Base-by-base conservation (phyloP, 2,888 invertebrate genomes). In the Deilephila elpenor region DNA sequence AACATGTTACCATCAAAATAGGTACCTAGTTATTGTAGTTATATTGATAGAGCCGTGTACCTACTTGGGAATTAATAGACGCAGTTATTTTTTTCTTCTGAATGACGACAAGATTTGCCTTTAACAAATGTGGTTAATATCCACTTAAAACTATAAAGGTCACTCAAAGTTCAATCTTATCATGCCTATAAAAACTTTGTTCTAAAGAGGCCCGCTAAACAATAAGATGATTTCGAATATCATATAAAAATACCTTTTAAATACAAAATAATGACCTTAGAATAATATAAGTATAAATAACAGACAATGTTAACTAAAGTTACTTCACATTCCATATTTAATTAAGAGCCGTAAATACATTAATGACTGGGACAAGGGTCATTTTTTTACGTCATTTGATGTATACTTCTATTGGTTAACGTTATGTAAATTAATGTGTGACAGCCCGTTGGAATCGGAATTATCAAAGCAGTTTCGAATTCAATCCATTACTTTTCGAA, bases 101-200 rank as follows among this genome's bases (percentile, higher is more conserved):
- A 64, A 37, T 17, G 51, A 67, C 25, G 51, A 25, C 67, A 51
- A 25, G 67, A 51, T 67, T 67, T 34, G n/a, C 20, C 25, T n/a
- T 44, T 17, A 25, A 67, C 64, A 67, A 20, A 67, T 67, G 44
- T 20, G 37, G n/a, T 29, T 51, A 44, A 44, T 51, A 44, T 67
- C 25, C 29, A 71, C 37, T 59, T 25, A 67, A 44, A 14, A 25
- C 25, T 59, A 7, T 25, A 61, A 71, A 71, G 61, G 60, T 71
- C 67, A 67, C 25, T 17, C 44, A 67, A 67, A 67, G 67, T 67
- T 67, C 67, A 67, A 25, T 25, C 51, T 32, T 34, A 60, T 70
- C 70, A 73, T 44, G 25, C 4, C 34, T 25, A 73, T 59, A 70
- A 70, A 25, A 62, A 53, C 20, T 44, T 44, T 51, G 29, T 32